phyloP scores from a whole-genome alignment of 1,140 invertebrate species.

The Atta cephalotes region DNA sequence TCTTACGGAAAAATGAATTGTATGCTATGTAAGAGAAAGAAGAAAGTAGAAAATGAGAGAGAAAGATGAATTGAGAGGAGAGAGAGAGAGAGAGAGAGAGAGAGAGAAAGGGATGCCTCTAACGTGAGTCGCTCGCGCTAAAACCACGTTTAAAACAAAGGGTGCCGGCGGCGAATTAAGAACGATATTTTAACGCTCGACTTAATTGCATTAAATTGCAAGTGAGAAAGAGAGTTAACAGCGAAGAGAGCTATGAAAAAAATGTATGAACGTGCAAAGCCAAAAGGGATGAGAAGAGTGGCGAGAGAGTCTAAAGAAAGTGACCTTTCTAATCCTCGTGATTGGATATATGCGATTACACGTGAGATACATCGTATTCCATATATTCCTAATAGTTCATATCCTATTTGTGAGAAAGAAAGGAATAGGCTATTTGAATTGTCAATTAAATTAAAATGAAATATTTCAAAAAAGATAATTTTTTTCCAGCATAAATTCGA shows the following conservation, averaged over 20 bases:
- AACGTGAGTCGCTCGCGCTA: conserved; percentile 58
- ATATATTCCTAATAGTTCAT: conserved; percentile 43
- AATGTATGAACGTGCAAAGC: conserved; percentile 48
- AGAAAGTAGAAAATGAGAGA: conserved; percentile 5
- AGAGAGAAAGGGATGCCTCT: not conserved
- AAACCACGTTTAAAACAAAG: conserved; percentile 76
- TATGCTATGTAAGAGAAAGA: conserved; percentile 10
- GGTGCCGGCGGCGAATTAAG: conserved; percentile 77
- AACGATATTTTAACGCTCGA: conserved; percentile 81
- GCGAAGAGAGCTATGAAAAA: conserved; percentile 44
- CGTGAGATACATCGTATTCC: conserved; percentile 48
- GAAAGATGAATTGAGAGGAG: not conserved
- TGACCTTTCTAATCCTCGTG: conserved; percentile 62
- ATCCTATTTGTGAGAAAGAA: not conserved
- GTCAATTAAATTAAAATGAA: not conserved
- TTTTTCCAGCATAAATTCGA: not conserved
- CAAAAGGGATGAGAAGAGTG: conserved; percentile 41
- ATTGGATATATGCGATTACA: conserved; percentile 66
- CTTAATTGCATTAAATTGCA: conserved; percentile 79
- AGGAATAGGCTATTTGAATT: not conserved
- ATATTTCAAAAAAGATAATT: not conserved
- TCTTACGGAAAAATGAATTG: conserved; percentile 62
- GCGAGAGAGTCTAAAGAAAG: conserved; percentile 47
- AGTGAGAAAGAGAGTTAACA: conserved; percentile 59
- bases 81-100: not conserved